Evolutionary conservation across 2,113 vertebrate species (phyloP), one percentile per base, ranked within the genome.

Genomic region (Hydrolagus affinis): DNA sequence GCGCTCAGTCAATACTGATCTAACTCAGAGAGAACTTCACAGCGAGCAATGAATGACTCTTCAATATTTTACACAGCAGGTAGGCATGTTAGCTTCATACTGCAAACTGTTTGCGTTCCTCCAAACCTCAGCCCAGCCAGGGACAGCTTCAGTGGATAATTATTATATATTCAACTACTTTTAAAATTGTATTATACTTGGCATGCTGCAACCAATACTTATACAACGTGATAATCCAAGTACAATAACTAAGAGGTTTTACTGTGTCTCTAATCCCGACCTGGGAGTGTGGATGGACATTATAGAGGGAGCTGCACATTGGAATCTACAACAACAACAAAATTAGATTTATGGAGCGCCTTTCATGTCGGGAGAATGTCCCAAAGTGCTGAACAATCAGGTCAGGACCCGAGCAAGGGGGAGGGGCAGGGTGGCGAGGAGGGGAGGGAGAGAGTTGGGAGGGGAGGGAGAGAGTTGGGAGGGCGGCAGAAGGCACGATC

Each of bases 21-120:
- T 62, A 57, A 66, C 25, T 83, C 60, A 66, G 59, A 66, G 28
- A 30, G 62, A 66, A 30, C 25, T 66, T 83, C 15, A 66, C 25
- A 32, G 78, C 25, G 21, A 83, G 64, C 66, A 83, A 66, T 17
- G 78, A 83, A 28, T 17, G 8, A 23, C 62, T 66, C 23, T 21
- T 21, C 78, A 83, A 25, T 62, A 6, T 76, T 80, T 14, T 80
- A 23, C 11, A 12, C 7, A 80, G 60, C 8, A 6, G 6, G 44
- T 25, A 28, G 59, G 32, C 19, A 8, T 25, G 32, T 25, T 68
- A 17, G 30, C 66, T 8, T 19, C 23, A 17, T 6, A 30, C 11
- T 66, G 62, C 17, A 83, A 83, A 66, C 78, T 66, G 28, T 68
- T 60, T 83, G 28, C 19, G 66, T 83, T 62, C 66, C 25, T 21